Base-by-base conservation (phyloP, 2,888 invertebrate genomes). In the Clostera curtula region DNA sequence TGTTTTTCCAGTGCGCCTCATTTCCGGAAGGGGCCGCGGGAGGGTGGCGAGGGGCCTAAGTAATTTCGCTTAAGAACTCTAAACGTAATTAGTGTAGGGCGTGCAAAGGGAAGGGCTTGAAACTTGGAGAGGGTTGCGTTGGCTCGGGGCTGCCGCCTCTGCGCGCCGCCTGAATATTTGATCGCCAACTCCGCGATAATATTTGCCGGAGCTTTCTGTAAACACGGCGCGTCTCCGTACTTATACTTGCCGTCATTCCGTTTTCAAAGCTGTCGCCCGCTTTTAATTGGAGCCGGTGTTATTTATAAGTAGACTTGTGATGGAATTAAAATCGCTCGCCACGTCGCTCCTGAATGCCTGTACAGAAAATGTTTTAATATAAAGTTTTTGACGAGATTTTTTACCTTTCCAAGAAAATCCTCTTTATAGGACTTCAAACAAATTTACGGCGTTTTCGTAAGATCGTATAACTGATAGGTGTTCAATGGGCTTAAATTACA, bases 11-110 rank as follows among this genome's bases (percentile, higher is more conserved):
- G 69, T 71, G 80, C 71, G 76, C 75, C 82, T 80, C 79, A 76
- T 80, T 80, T 82, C 80, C 80, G 79, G 80, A 62, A 64, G 76
- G 73, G 72, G 69, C 55, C 61, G 69, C 60, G 64, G 41, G 64
- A 63, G 80, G 73, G 80, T 67, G 72, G 74, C 64, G 61, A 74
- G 82, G 80, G 86, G 86, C 82, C 87, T 87, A 87, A 87, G 87
- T 87, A 88, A 87, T 88, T 87, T 86, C 85, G 85, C 85, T 86
- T 86, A 86, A 87, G 86, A 86, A 87, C 87, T 85, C 87, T 87
- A 86, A 87, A 87, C 87, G 86, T 87, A 88, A 87, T 88, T 88
- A 88, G 87, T 86, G 86, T 80, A 80, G 85, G 86, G 86, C 85
- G 84, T 82, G 85, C 84, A 79, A 80, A 83, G 84, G 85, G 85